Evolutionary conservation across 2,797 vertebrate genomes (phyloP), one percentile per base, ranked within the genome.

Genomic region (Oreochromis grahami): DNA sequence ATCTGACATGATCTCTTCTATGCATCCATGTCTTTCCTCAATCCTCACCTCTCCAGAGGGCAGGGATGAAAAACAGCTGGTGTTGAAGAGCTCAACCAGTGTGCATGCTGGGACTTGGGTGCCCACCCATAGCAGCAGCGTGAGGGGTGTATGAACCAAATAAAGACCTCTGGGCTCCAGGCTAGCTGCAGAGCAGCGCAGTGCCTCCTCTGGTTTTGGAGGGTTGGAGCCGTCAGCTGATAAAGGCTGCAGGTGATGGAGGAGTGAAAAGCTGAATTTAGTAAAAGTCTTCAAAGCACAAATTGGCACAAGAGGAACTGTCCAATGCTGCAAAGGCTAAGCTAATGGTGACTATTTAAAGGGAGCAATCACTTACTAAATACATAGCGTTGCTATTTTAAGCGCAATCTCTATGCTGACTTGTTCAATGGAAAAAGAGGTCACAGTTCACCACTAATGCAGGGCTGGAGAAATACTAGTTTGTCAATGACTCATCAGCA

Each of bases 111-210:
- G 92, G 81, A 94, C 94, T 17, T 84, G 80, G 43, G 78, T 85
- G 48, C 97, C 97, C 86, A 97, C 95, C 96, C 97, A 97, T 26
- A 97, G 94, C 65, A 97, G 91, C 88, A 97, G 91, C 4, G 90
- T 90, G 81, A 96, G 93, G n/a, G 96, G 95, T 1, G 94, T 87
- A 2, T 93, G 93, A n/a, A 96, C 58, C 91, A 97, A 78, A 84
- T 96, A 97, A 17, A 97, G 88, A 26, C 89, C 86, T 3, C 83
- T 79, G 11, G 92, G 90, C 80, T 95, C 91, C 86, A 97, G 93
- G 86, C 92, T 95, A 84, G 89, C 83, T 2, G 87, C 86, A 2
- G 86, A 92, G 89, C 96, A 96, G 76, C 96, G 96, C 76, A 96
- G 90, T 0, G 83, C 86, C 79, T 86, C 79, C 41, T 84, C 90